A percentile compares a stretch with the other conserved stretches of the same genome.
Conservation (phyloP, 2,113 vertebrate genomes). For the Leptosomus discolor region DNA sequence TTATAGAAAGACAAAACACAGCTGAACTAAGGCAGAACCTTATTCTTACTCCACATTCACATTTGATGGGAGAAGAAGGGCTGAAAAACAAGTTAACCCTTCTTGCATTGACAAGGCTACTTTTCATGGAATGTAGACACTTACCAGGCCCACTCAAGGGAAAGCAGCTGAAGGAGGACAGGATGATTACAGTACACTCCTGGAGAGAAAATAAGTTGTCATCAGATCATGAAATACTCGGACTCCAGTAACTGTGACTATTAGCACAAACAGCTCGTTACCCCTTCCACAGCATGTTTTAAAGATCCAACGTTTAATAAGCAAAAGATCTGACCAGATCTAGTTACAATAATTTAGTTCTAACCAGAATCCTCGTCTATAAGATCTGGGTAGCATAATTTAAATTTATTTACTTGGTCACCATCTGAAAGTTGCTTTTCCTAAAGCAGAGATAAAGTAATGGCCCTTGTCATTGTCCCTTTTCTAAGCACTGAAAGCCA, state of each 20-base stretch:
- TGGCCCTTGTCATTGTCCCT: background rate
- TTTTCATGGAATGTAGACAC: background rate
- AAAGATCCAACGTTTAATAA: background rate
- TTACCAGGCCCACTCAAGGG: slow-evolving; percentile 43
- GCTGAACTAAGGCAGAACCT: background rate
- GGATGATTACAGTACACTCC: background rate
- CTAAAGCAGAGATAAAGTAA: background rate
- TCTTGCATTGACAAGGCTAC: background rate
- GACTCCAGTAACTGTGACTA: background rate
- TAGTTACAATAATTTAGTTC: background rate
- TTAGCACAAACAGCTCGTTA: background rate
- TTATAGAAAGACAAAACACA: background rate
- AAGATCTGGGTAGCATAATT: background rate
- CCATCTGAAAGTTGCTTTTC: background rate
- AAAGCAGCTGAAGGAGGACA: slow-evolving; percentile 13
- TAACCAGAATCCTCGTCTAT: too few relatives aligned
- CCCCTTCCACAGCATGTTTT: background rate
- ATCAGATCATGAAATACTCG: background rate
- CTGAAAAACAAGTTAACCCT: background rate
- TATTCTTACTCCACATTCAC: background rate
- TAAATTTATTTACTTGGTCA: background rate
- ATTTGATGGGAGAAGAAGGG: background rate
- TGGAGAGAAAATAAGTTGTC: slow-evolving; percentile 1
- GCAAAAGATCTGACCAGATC: background rate
- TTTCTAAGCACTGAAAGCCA: background rate